These are phyloP conservation scores for Drosophila nebulosa DNA, from an alignment of 1,140 invertebrate genomes.

Conservation along the genomic window DNA sequence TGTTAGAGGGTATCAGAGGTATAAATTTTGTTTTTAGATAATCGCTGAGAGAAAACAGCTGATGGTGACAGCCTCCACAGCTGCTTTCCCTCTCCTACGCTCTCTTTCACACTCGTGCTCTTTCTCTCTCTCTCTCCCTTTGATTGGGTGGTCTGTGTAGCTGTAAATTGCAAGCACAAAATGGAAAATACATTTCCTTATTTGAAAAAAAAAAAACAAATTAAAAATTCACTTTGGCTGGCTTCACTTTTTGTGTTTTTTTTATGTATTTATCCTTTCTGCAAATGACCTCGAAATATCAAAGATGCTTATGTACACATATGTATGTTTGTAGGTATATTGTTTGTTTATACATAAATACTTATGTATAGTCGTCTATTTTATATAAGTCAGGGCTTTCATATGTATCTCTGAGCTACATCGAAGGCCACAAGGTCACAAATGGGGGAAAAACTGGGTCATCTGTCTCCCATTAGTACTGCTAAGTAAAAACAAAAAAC, in stretches of 20 bases:
- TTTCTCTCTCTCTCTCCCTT: not conserved
- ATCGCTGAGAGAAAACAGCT: not conserved
- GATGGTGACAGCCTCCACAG: not conserved
- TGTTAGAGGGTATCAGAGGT: not conserved
- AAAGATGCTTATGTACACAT: slow-evolving; percentile 23
- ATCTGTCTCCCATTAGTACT: slow-evolving; percentile 34
- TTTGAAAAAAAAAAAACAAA: slow-evolving; percentile 46
- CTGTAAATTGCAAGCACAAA: not conserved
- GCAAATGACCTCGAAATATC: slow-evolving; percentile 32
- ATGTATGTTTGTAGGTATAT: not conserved
- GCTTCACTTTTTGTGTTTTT: slow-evolving; percentile 18
- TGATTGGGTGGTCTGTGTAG: not conserved
- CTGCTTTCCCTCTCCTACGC: not conserved
- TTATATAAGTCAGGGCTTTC: not conserved
- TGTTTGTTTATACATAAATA: slow-evolving; percentile 7
- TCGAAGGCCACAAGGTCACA: slow-evolving; percentile 63
- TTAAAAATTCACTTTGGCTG: slow-evolving; percentile 34
- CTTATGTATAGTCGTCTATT: not conserved
- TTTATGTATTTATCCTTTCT: not conserved
- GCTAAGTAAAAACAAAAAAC: slow-evolving; percentile 31
- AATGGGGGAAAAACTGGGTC: slow-evolving; percentile 50
- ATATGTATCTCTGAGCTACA: slow-evolving; percentile 10
- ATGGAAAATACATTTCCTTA: not conserved
- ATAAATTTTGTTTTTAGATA: slow-evolving; percentile 8
- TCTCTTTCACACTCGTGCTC: too few species aligned